Percentiles rank a stretch among this genome's conserved stretches.
These are phyloP conservation scores for Hydropotes inermis DNA, from an alignment of 2,113 vertebrate species.

Conservation along the genomic window DNA sequence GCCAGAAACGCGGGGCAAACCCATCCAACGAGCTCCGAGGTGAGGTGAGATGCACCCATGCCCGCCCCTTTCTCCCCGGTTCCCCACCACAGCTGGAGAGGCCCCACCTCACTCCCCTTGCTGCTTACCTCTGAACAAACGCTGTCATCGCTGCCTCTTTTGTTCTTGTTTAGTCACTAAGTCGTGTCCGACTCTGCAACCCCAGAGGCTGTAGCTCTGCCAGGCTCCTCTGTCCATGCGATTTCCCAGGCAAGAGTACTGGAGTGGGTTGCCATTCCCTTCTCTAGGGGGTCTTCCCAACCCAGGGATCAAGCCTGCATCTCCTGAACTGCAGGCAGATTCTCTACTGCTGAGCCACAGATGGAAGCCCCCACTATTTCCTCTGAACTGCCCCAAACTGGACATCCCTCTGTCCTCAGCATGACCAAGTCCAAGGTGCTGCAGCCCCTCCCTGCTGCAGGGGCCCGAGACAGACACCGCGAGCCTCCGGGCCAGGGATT, in stretches of 20 bases:
- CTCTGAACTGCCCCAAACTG: not conserved
- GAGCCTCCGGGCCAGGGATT: rapidly evolving
- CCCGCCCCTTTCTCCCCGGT: not conserved
- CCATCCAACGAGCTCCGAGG: not conserved
- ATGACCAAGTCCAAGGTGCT: not conserved
- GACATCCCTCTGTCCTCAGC: not conserved
- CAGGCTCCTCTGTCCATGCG: not conserved
- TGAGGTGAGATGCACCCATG: not conserved
- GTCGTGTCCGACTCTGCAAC: not conserved
- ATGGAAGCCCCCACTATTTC: not conserved
- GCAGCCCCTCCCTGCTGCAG: not conserved
- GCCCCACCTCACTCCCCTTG: not conserved
- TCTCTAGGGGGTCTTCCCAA: not conserved
- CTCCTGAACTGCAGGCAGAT: not conserved
- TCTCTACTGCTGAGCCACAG: not conserved
- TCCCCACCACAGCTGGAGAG: not conserved
- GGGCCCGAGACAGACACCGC: not conserved
- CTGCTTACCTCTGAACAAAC: not conserved
- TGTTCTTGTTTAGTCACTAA: not conserved
- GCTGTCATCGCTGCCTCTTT: not conserved
- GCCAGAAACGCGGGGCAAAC: not conserved
- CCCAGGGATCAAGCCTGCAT: not conserved
- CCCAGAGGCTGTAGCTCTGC: not conserved
- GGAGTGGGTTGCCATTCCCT: not conserved
- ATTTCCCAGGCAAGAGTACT: not conserved